A percentile compares a stretch with the other conserved stretches of the same genome.
Evolutionary conservation across 2,888 invertebrate species (phyloP).

Genomic region (Pseudococcus jackbeardsleyi): DNA sequence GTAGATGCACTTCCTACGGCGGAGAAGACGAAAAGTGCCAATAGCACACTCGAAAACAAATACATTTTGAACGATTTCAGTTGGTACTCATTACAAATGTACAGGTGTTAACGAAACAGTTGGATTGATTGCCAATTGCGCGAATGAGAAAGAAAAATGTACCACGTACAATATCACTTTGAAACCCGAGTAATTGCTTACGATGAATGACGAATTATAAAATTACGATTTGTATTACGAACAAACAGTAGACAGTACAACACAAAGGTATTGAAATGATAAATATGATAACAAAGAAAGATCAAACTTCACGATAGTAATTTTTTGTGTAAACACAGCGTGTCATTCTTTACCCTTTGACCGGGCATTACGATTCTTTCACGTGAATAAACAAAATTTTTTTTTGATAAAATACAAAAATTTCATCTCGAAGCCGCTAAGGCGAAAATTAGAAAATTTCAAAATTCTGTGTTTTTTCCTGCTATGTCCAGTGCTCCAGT

Average conservation of each 20-base stretch:
- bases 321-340: no score
- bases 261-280: neutral
- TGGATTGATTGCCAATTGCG: no score
- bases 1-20: neutral
- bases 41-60: neutral
- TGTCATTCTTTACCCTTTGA: no score
- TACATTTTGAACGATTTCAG: conserved; percentile 21
- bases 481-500: no score
- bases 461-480: no score
- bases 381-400: no score
- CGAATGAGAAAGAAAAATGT: neutral
- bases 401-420: no score
- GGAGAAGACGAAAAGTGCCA: neutral
- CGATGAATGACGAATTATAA: neutral
- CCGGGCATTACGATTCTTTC: no score
- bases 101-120: neutral
- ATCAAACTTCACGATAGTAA: no score
- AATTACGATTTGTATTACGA: neutral
- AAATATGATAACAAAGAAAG: neutral
- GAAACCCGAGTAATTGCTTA: neutral
- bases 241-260: neutral
- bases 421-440: no score
- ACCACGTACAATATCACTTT: neutral
- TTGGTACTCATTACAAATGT: neutral
- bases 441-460: no score